Evolutionary conservation across 2,797 vertebrate genomes (phyloP), one percentile per base, ranked within the genome.

Genomic region (Myotis findleyi): DNA sequence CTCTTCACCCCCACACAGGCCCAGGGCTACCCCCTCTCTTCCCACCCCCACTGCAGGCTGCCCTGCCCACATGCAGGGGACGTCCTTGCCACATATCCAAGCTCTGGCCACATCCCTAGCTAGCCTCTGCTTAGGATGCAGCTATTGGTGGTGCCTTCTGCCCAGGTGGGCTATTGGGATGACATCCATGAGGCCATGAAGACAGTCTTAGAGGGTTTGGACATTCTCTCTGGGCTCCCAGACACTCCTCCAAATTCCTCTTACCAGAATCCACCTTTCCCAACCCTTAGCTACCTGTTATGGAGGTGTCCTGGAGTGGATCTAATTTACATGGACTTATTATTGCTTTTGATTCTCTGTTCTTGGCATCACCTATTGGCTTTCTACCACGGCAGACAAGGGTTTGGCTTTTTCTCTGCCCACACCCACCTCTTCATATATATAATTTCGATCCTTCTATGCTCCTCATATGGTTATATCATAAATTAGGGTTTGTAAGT

Each of bases 141-240:
- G 30, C 53, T 57, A 10, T 57, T 3, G 4, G 36, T 8, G 17
- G 6, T 69, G 62, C 38, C 20, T 72, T 55, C 47, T 18, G 14
- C 30, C 17, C 20, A 16, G 3, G 47, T 41, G 44, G 6, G 10
- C 4, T 69, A 17, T 16, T 7, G 11, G 33, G 21, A 53, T 53
- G 23, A 10, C 0, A 0, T 6, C 20, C 11, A 8, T 18, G 53
- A 66, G 33, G 71, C 47, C 59, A 23, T 2, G 2, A 0, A 16
- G 38, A 6, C 1, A 36, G 23, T 0, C 4, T 49, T 23, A 57
- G 12, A 4, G 36, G n/a, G 13, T 20, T 10, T 49, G 20, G 7
- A 17, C 18, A 49, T 25, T 69, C 7, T 53, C 59, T 75, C 59
- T 2, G 76, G 41, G 62, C 5, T 13, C 2, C 20, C 41, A 10